Evolutionary conservation across 1,140 invertebrate species (phyloP).

Genomic region (Stegodyphus dumicola): DNA sequence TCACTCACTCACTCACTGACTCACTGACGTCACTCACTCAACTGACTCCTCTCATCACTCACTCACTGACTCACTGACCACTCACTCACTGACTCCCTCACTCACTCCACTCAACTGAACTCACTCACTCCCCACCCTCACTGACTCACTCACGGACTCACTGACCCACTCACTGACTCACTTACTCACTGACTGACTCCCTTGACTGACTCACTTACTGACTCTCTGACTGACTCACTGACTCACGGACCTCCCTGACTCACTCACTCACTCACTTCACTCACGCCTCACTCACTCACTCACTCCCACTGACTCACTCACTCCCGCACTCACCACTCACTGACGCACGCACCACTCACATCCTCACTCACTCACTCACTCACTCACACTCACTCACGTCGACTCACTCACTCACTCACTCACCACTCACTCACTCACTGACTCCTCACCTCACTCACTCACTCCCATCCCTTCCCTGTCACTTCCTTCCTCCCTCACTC

Average conservation of each 20-base stretch:
- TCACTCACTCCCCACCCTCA: conserved; percentile 31
- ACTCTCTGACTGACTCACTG: too few species aligned
- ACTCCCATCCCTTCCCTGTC: too few species aligned
- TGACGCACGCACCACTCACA: too few species aligned
- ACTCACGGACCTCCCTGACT: too few species aligned
- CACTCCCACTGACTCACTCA: conserved; percentile 30
- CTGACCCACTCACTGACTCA: conserved; percentile 11
- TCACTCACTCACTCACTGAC: conserved; percentile 14
- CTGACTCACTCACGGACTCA: conserved; percentile 38
- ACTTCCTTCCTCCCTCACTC: too few species aligned
- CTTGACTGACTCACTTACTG: too few species aligned
- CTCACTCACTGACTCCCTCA: not conserved
- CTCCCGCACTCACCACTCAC: conserved; percentile 5
- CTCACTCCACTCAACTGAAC: not conserved
- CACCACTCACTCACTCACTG: too few species aligned
- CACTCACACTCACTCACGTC: conserved; percentile 5
- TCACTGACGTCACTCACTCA: too few species aligned
- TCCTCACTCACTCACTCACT: conserved; percentile 5
- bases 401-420: conserved; percentile 25
- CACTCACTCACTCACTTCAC: too few species aligned
- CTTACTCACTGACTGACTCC: too few species aligned
- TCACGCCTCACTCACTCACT: conserved; percentile 25
- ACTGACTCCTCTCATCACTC: conserved; percentile 14
- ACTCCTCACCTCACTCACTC: too few species aligned
- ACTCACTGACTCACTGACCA: conserved; percentile 21